These are phyloP conservation scores for Sinopyrophorus schimmeli DNA, from an alignment of 2,888 invertebrate genomes.

Conservation along the genomic window DNA sequence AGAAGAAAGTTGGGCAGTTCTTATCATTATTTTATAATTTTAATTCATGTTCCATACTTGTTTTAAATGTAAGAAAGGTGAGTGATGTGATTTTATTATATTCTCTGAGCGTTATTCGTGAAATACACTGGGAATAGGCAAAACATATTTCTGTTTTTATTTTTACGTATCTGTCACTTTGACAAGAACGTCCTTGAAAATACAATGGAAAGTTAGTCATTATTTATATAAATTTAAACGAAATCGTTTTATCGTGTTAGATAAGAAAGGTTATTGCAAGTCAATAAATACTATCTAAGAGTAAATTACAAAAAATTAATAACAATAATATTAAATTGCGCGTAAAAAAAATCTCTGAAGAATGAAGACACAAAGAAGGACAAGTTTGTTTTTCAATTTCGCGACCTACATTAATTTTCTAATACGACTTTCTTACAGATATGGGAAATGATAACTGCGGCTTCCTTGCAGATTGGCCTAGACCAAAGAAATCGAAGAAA, in stretches of 20 bases:
- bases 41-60: slow-evolving; percentile 35
- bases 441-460: slow-evolving; percentile 50
- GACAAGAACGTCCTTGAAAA: slow-evolving; percentile 28
- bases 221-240: slow-evolving; percentile 5
- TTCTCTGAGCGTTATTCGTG: too few relatives aligned
- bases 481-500: slow-evolving; percentile 52
- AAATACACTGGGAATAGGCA: slow-evolving; percentile 1
- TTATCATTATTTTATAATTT: slow-evolving; percentile 30
- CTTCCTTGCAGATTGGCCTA: slow-evolving; percentile 49
- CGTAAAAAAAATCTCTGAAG: not conserved
- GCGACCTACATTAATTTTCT: slow-evolving; percentile 1
- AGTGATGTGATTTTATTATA: too few relatives aligned
- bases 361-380: not conserved
- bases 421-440: slow-evolving; percentile 37
- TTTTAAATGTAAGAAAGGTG: slow-evolving; percentile 34
- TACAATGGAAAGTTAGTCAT: slow-evolving; percentile 22
- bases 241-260: not conserved
- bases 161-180: slow-evolving; percentile 21
- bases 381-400: slow-evolving; percentile 5
- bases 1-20: slow-evolving; percentile 29
- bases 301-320: not conserved
- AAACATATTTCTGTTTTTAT: slow-evolving; percentile 20
- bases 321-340: not conserved
- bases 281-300: too few relatives aligned
- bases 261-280: not conserved